Evolutionary conservation across 2,888 invertebrate species (phyloP), one percentile per base, ranked within the genome.

Genomic region (Melolontha melolontha): DNA sequence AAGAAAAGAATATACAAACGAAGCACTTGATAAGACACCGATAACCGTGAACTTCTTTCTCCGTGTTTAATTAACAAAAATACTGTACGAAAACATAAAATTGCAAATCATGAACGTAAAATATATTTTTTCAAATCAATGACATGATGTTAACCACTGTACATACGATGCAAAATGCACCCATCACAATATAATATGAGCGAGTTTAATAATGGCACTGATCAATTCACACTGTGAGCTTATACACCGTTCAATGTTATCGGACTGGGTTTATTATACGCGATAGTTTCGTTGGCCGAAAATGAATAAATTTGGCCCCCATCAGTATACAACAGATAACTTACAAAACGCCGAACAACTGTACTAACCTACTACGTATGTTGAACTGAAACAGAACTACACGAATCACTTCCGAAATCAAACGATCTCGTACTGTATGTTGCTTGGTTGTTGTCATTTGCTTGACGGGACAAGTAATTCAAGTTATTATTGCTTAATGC

Each of bases 161-260:
- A 62, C 44, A 34, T 54, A 29, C 16, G 16, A 54, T 34, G 66
- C 50, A 51, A 66, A 66, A 59, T 59, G 50, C 66, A 66, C 66
- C 49, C 66, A 66, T 59, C 59, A 66, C 66, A 66, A 59, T 57
- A 55, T 34, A 34, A 34, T 34, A 34, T 34, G 34, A 54, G 64
- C 42, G 34, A 64, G 49, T 22, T 55, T 67, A 34, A 34, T 67
- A 67, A 67, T 67, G 67, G 63, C 62, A 67, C 67, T 67, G 63
- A 67, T 47, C 62, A 49, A 67, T 62, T 63, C 63, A 67, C 67
- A 63, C 34, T 34, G 34, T 34, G 47, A 62, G 62, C 34, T 34
- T 34, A 34, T 34, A 67, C 40, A 49, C 62, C 22, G 63, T 40
- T 62, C 41, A 63, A 67, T 63, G 52, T 67, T 62, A 62, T 67